A percentile compares a stretch with the other conserved stretches of the same genome.
These are phyloP conservation scores for Hyposoter didymator DNA, from an alignment of 2,888 invertebrate species.

Conservation along the genomic window DNA sequence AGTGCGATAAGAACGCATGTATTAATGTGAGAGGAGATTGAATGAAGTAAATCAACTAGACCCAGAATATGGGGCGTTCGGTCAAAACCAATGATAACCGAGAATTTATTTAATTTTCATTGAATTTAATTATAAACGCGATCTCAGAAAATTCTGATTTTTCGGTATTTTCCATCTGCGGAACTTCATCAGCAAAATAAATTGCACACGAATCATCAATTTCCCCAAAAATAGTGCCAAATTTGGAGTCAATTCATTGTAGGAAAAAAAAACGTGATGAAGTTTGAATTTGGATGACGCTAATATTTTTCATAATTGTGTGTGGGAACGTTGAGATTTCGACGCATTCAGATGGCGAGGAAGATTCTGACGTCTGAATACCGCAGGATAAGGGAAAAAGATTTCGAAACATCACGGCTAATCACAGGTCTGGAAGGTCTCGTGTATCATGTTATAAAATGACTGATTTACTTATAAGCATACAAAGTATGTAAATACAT, in stretches of 20 bases:
- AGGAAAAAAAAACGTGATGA: too few relatives aligned
- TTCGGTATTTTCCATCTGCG: background rate
- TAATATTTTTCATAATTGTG: background rate
- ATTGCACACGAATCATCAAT: too few relatives aligned
- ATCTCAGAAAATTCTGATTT: background rate
- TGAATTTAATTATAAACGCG: background rate
- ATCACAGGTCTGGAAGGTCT: slow-evolving; percentile 9
- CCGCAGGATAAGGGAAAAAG: background rate
- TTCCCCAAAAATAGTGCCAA: too few relatives aligned
- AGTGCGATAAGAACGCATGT: slow-evolving; percentile 40
- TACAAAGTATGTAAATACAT: background rate
- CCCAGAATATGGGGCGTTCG: slow-evolving; percentile 10
- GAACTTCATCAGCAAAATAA: background rate
- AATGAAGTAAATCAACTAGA: slow-evolving; percentile 16
- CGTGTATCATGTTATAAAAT: background rate
- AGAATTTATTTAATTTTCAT: background rate
- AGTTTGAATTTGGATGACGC: background rate
- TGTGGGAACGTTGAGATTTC: background rate
- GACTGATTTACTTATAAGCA: background rate
- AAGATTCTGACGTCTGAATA: background rate
- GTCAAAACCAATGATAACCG: background rate
- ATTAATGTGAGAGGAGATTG: slow-evolving; percentile 26
- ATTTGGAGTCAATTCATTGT: too few relatives aligned
- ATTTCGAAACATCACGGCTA: background rate
- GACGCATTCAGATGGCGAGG: background rate